Evolutionary conservation across 2,888 invertebrate species (phyloP).

Genomic region (Phytoseiulus persimilis): DNA sequence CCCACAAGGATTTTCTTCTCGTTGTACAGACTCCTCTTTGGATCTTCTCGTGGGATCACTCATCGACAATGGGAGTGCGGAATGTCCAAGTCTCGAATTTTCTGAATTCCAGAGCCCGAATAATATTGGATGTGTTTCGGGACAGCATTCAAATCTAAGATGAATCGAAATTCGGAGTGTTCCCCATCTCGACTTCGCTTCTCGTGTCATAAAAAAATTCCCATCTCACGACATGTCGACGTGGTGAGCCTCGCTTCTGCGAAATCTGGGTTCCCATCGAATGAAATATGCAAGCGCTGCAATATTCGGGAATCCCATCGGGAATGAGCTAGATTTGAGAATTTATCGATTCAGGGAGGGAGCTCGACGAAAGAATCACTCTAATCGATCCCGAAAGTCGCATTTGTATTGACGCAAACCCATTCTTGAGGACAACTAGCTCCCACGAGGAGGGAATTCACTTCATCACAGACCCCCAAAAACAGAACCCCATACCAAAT

Average conservation of each 20-base stretch:
- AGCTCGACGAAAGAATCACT: too few species aligned
- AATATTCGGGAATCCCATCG: not conserved
- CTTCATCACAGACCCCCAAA: not conserved
- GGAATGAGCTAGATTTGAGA: not conserved
- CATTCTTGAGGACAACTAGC: not conserved
- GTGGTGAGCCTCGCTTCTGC: not conserved
- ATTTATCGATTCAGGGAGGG: not conserved
- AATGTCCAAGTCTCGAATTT: not conserved
- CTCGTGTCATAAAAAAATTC: not conserved
- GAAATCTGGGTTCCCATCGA: not conserved
- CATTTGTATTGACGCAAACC: too few species aligned
- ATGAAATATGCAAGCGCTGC: not conserved
- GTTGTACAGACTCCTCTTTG: not conserved
- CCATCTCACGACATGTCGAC: not conserved
- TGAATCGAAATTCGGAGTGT: not conserved
- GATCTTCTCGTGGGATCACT: not conserved
- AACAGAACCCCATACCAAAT: not conserved
- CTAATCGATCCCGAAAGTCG: too few species aligned
- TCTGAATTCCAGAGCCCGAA: not conserved
- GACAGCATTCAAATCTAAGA: not conserved
- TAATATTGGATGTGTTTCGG: too few species aligned
- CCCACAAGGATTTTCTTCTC: not conserved
- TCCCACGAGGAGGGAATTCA: not conserved
- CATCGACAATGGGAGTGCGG: not conserved
- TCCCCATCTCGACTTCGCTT: not conserved